Base-by-base conservation (phyloP, 1,140 invertebrate genomes). In the Calliphora vicina region DNA sequence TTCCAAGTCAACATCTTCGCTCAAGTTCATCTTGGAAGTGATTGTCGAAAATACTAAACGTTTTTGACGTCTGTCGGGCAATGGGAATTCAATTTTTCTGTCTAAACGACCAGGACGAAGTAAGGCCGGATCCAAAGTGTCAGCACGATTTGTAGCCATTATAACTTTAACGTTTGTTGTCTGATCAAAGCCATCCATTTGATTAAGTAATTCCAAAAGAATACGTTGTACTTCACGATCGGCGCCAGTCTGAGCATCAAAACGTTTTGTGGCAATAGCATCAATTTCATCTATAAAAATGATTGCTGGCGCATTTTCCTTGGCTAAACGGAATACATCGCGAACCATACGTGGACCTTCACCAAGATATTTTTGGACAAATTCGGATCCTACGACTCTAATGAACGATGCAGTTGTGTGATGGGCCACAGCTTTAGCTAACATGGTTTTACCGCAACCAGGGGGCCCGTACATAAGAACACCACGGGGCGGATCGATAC, bases 121-220 rank as follows among this genome's bases (percentile, higher is more conserved):
- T 0, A 99, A 92, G 12, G 99, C 99, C 67, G 99, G 99, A 93
- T 99, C 99, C 73, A 99, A 91, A 2, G 99, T 99, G 89, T 99
- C 99, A 27, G 98, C 98, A 43, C 89, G 86, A 84, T 99, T 99
- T 1, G 99, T 99, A 2, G 99, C 99, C 99, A 99, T 99, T 71
- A 99, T 99, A 17, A 99, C 98, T 93, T 99, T 99, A 20, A 99
- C 99, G 93, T 99, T 99, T 23, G 99, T 99, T 3, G 98, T 99
- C 92, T 99, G 98, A 93, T 99, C 99, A 92, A 99, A 99, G 80
- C 99, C 99, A 92, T 99, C 99, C 99, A 99, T 99, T 92, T 99
- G 99, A 93, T 99, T 99, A 0, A 99, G 92, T 13, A 99, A 92
- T 89, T 99, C 99, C 4, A 99, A 92, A 3, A 99, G 91, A 91